phyloP scores from a whole-genome alignment of 2,113 vertebrate genomes.

The Scopus umbretta region DNA sequence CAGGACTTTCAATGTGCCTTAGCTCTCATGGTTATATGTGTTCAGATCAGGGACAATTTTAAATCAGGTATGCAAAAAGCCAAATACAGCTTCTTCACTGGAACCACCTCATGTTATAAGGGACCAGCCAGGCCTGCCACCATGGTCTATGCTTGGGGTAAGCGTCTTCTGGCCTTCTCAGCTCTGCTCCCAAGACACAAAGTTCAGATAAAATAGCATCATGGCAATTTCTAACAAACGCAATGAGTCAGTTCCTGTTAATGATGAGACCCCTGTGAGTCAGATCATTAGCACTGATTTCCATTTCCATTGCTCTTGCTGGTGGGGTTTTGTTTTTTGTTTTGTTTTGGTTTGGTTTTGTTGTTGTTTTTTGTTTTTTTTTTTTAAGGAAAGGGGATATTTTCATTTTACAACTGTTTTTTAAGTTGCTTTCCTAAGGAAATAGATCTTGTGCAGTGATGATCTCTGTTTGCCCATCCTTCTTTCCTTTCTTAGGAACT shows the following conservation, averaged over 20 bases:
- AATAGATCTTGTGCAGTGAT: background rate
- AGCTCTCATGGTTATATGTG: background rate
- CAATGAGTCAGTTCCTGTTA: conserved; percentile 17
- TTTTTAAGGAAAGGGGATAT: background rate
- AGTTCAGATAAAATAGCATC: background rate
- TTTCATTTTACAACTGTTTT: background rate
- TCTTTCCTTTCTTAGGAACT: background rate
- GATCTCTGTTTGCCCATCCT: background rate
- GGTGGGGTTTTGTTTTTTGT: background rate
- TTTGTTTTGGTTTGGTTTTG: no score
- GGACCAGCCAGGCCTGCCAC: background rate
- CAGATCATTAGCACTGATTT: background rate
- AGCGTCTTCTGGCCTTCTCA: background rate
- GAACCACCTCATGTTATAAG: background rate
- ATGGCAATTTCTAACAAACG: background rate
- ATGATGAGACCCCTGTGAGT: conserved; percentile 8
- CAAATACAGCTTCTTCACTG: background rate
- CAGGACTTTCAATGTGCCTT: background rate
- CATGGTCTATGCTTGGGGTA: background rate
- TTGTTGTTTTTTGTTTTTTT: background rate
- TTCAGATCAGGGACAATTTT: background rate
- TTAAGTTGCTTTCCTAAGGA: background rate
- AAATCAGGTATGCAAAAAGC: background rate
- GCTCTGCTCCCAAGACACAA: background rate
- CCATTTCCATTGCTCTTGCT: background rate